phyloP scores from a whole-genome alignment of 2,888 invertebrate genomes.

The Trichacis sp. region DNA sequence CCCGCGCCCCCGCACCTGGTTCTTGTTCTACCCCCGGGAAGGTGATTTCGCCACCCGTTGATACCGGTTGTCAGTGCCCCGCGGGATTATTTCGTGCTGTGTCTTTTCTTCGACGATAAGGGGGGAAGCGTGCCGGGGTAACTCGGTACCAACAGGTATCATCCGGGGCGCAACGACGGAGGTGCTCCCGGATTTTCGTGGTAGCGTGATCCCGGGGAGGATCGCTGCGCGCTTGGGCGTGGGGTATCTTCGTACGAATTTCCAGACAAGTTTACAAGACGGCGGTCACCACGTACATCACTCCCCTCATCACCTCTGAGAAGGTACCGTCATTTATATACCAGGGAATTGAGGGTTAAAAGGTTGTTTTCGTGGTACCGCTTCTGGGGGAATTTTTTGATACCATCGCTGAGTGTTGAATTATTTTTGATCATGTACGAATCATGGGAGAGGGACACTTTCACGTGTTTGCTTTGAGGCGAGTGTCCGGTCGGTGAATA shows the following conservation, averaged over 20 bases:
- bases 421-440: too few relatives aligned
- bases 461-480: conserved; percentile 4
- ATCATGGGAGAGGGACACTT: neutral
- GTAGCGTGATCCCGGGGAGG: conserved; percentile 18
- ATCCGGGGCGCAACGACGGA: conserved; percentile 10
- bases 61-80: conserved; percentile 8
- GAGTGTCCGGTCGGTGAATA: neutral
- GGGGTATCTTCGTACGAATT: too few relatives aligned
- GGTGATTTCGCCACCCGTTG: conserved; percentile 11
- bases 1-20: too few relatives aligned
- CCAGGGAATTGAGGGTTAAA: too few relatives aligned
- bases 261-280: too few relatives aligned
- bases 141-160: conserved; percentile 45
- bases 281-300: conserved; percentile 69
- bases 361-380: too few relatives aligned
- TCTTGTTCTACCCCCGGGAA: too few relatives aligned
- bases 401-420: too few relatives aligned
- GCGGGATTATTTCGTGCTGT: conserved; percentile 4
- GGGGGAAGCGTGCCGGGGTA: conserved; percentile 13
- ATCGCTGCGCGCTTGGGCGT: too few relatives aligned
- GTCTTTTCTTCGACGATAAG: neutral
- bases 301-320: conserved; percentile 68
- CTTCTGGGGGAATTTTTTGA: too few relatives aligned
- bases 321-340: conserved; percentile 58
- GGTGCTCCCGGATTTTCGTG: conserved; percentile 23